Evolutionary conservation across 2,113 vertebrate species (phyloP).

Genomic region (Sebastes fasciatus): DNA sequence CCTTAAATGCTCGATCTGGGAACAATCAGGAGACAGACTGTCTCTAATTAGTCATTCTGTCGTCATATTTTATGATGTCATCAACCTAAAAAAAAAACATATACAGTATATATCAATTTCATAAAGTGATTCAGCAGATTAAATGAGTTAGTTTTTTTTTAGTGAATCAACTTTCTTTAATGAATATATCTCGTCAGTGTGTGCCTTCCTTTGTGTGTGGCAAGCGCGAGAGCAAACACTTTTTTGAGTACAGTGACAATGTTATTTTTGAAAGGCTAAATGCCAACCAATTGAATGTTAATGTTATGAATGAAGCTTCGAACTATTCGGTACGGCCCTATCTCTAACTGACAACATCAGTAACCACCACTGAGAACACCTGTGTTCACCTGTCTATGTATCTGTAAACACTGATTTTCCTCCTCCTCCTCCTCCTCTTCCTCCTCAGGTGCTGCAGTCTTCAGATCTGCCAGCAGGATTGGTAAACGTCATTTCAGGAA

Average conservation of each 20-base stretch:
- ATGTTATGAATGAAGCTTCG: not conserved
- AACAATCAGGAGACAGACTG: not conserved
- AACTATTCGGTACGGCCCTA: not conserved
- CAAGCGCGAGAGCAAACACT: too few species aligned
- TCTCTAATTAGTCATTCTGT: not conserved
- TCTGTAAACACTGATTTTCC: not conserved
- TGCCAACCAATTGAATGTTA: too few species aligned
- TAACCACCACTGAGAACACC: not conserved
- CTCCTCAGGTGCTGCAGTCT: conserved; percentile 84
- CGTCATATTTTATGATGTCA: too few species aligned
- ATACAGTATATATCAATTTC: too few species aligned
- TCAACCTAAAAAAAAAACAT: too few species aligned
- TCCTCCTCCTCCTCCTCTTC: not conserved
- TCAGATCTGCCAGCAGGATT: conserved; percentile 88
- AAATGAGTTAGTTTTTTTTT: too few species aligned
- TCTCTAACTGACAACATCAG: not conserved
- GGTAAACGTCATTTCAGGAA: conserved; percentile 88
- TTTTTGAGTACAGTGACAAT: too few species aligned
- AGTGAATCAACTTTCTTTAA: too few species aligned
- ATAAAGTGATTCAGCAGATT: too few species aligned
- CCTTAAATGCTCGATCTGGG: not conserved
- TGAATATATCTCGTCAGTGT: too few species aligned
- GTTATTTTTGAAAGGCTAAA: too few species aligned
- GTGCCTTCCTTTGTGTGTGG: too few species aligned
- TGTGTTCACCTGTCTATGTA: not conserved